Evolutionary conservation across 2,113 vertebrate species (phyloP).

Genomic region (Eulemur macaco): DNA sequence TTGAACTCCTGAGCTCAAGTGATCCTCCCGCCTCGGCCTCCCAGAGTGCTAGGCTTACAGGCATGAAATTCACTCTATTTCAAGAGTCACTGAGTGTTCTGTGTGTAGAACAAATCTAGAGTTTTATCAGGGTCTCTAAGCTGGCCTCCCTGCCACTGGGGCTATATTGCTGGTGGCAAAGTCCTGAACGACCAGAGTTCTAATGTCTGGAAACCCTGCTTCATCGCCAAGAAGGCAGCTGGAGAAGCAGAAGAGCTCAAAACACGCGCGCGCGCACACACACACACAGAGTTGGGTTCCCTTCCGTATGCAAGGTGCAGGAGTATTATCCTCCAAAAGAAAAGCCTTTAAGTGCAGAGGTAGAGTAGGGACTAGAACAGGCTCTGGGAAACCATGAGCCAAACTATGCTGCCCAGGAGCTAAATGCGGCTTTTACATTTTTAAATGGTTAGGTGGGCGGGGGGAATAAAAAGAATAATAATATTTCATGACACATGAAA

Average conservation of each 20-base stretch:
- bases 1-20: no score
- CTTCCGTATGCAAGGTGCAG: not conserved
- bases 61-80: no score
- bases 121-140: not conserved
- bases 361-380: not conserved
- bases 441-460: not conserved
- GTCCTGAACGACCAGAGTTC: not conserved
- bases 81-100: not conserved
- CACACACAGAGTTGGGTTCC: not conserved
- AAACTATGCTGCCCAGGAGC: not conserved
- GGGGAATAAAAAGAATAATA: not conserved
- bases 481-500: not conserved
- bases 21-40: no score
- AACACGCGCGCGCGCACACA: fast-evolving
- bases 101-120: not conserved
- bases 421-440: not conserved
- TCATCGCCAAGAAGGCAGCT: no score
- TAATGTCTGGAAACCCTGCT: not conserved
- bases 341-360: not conserved
- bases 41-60: no score
- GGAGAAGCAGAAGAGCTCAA: not conserved
- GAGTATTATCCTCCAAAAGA: not conserved
- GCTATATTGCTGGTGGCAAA: not conserved
- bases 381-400: not conserved
- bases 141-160: not conserved